phyloP scores from a whole-genome alignment of 2,888 invertebrate species.

The Pegoplata infirma region DNA sequence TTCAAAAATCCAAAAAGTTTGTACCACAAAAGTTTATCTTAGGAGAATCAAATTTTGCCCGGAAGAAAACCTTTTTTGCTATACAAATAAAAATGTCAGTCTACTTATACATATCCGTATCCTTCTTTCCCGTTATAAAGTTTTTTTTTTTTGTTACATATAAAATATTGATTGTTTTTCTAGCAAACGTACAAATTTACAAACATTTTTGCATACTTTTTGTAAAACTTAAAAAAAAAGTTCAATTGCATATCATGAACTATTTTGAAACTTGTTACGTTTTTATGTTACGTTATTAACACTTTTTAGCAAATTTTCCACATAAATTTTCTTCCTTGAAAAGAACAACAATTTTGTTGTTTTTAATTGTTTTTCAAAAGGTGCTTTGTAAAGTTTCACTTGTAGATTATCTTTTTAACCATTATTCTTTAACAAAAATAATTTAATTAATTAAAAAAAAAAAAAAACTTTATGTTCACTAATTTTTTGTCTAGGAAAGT shows the following conservation, averaged over 20 bases:
- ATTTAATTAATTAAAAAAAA: too few species aligned
- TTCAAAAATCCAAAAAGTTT: too few species aligned
- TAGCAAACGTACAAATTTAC: background rate
- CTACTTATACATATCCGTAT: background rate
- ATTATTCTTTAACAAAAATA: slow-evolving; percentile 1
- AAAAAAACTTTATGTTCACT: background rate
- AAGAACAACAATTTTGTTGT: background rate
- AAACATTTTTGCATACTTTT: too few species aligned
- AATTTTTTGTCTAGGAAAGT: slow-evolving; percentile 15
- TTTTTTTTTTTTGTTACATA: background rate
- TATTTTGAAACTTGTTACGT: slow-evolving; percentile 10
- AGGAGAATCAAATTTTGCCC: too few species aligned
- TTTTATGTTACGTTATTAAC: background rate
- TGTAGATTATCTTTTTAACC: background rate
- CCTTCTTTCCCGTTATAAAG: slow-evolving; percentile 3
- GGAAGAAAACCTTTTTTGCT: too few species aligned
- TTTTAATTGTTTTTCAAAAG: slow-evolving; percentile 5
- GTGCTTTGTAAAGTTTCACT: background rate
- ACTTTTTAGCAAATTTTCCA: background rate
- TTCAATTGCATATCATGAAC: background rate
- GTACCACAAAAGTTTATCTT: too few species aligned
- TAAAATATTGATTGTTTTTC: slow-evolving; percentile 39
- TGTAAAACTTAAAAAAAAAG: slow-evolving; percentile 16
- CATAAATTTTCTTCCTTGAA: too few species aligned
- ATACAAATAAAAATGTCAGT: too few species aligned